These are phyloP conservation scores for Neolamprologus sp. DNA, from an alignment of 2,113 vertebrate genomes.

Conservation along the genomic window DNA sequence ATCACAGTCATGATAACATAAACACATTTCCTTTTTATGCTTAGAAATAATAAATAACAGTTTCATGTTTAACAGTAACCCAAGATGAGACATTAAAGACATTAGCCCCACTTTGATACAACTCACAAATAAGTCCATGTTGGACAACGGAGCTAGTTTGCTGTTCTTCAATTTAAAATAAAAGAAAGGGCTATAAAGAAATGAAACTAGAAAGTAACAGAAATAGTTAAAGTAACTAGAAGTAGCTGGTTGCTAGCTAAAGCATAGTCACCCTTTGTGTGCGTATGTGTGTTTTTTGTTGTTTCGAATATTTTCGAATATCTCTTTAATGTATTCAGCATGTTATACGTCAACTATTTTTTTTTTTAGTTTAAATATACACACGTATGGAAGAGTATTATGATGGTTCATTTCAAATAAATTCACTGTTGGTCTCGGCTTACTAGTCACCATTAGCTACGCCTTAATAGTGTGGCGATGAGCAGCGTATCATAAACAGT, in stretches of 20 bases:
- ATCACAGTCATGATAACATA: neutral
- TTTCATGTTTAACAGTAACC: neutral
- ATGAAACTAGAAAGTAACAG: neutral
- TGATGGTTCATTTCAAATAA: neutral
- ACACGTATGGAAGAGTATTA: neutral
- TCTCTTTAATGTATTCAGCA: neutral
- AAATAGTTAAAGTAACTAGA: neutral
- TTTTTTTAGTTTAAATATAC: neutral
- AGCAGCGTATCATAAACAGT: neutral
- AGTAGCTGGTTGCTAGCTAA: neutral
- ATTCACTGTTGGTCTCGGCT: neutral
- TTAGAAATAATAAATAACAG: neutral
- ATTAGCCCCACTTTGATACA: neutral
- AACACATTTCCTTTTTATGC: neutral
- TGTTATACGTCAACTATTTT: neutral
- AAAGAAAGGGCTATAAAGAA: neutral
- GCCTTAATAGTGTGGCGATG: neutral
- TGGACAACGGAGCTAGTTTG: neutral
- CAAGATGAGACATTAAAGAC: neutral
- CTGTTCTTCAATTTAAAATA: neutral
- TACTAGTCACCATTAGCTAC: neutral
- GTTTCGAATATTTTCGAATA: neutral
- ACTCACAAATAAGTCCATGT: neutral
- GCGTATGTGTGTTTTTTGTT: neutral
- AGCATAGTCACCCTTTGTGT: neutral